Conservation (phyloP, 2,797 vertebrate species). For the Enteromius radiatus region DNA sequence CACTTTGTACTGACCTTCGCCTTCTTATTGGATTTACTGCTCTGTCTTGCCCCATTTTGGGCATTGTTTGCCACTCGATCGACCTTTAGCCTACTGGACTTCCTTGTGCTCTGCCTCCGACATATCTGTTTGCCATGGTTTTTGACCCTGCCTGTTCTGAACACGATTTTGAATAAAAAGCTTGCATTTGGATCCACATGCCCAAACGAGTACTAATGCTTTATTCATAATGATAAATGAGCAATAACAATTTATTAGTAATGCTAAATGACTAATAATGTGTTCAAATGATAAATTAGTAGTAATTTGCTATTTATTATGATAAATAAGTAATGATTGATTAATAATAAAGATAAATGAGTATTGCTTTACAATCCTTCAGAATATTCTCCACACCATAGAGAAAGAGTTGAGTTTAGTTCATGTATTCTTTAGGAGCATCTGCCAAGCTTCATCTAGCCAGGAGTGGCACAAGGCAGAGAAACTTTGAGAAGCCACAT, state of each 20-base stretch:
- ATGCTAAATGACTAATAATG: background rate
- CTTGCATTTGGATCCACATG: too few species aligned
- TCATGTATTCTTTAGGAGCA: background rate
- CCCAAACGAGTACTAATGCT: background rate
- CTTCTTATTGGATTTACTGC: too few species aligned
- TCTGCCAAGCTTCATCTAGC: background rate
- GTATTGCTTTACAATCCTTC: background rate
- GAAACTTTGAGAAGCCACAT: background rate
- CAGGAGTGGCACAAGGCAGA: background rate
- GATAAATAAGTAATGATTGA: background rate
- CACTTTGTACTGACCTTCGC: too few species aligned
- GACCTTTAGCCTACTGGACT: too few species aligned
- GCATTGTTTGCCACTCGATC: too few species aligned
- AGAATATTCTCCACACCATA: too few species aligned
- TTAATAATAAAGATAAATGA: background rate
- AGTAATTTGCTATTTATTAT: background rate
- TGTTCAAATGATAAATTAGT: background rate
- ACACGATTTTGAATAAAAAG: too few species aligned
- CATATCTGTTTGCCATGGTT: too few species aligned
- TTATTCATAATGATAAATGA: background rate
- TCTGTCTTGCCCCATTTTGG: too few species aligned
- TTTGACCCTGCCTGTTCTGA: too few species aligned
- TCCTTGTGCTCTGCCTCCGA: too few species aligned
- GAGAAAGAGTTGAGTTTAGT: background rate
- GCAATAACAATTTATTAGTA: background rate